Conservation (phyloP, 2,888 invertebrate genomes). For the Graphium colonna region DNA sequence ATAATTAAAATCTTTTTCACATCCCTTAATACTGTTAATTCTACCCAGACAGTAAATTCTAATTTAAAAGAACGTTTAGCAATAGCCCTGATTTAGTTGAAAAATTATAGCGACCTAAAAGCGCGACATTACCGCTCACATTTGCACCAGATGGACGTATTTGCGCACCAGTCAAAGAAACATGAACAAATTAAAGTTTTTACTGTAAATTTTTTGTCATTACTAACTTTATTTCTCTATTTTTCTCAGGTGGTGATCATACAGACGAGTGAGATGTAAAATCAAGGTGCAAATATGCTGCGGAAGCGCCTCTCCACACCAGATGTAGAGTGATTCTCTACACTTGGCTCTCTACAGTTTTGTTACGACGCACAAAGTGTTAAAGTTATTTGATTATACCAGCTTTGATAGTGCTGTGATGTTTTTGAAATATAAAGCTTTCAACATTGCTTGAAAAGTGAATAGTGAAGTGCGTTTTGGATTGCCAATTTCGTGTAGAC, state of each 20-base stretch:
- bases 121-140: too few relatives aligned
- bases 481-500: slow-evolving; percentile 27
- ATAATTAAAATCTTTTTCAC: too few relatives aligned
- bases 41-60: too few relatives aligned
- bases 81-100: too few relatives aligned
- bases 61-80: too few relatives aligned
- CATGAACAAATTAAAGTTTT: slow-evolving; percentile 13
- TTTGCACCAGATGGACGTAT: neutral
- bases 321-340: slow-evolving; percentile 42
- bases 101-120: too few relatives aligned
- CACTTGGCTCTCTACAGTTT: slow-evolving; percentile 20
- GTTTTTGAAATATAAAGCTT: slow-evolving; percentile 2
- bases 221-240: slow-evolving; percentile 10
- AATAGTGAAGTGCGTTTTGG: slow-evolving; percentile 27
- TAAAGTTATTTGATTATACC: slow-evolving; percentile 10
- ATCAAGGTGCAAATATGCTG: slow-evolving; percentile 19
- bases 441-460: slow-evolving; percentile 19
- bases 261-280: slow-evolving; percentile 19
- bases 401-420: slow-evolving; percentile 10
- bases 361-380: neutral
- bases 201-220: slow-evolving; percentile 20
- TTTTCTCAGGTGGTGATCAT: slow-evolving; percentile 10
- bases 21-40: too few relatives aligned
- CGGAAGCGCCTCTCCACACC: slow-evolving; percentile 41
- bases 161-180: slow-evolving; percentile 4